Base-by-base conservation (phyloP, 2,797 vertebrate genomes). In the Gorsachius magnificus region DNA sequence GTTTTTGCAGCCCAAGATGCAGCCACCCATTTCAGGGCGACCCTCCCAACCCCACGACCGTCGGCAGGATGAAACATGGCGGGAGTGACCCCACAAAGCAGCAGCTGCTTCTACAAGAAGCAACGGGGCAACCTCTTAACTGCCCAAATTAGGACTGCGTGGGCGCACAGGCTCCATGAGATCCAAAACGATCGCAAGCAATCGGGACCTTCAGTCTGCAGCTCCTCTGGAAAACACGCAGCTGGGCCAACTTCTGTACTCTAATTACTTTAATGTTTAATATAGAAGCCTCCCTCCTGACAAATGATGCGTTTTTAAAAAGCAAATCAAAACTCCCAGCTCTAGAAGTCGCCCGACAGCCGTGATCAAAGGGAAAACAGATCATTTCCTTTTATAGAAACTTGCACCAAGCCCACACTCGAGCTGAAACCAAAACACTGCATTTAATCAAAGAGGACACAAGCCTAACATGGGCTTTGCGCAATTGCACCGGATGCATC, bases 21-120 rank as follows among this genome's bases (percentile, higher is more conserved):
- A 46, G 63, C 16, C 3, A 0, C 50, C 48, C 20, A 0, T 24
- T 70, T 38, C 0, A 0, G 66, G 38, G 25, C 16, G 8, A 6
- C 15, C 5, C 33, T 16, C 19, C 1, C 0, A 28, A 20, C 8
- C 46, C 38, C 76, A 10, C 5, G 28, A 17, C 0, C 60, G 17
- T 4, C 57, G 15, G 26, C 38, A 21, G n/a, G 48, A 6, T 13
- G 33, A 31, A n/a, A 50, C 0, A 0, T 6, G 56, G 5, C 2
- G 25, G 29, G 13, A 35, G 22, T 4, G 24, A 56, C 25, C 29
- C 43, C 48, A 16, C 19, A 16, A 24, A 20, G 10, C 6, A 0
- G 15, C 22, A 8, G 33, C 50, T 8, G 57, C 51, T 83, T 43
- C 57, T 2, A 0, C 60, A 45, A 28, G 41, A 51, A 69, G 5